These are phyloP conservation scores for Cheiracanthium punctorium DNA, from an alignment of 2,888 invertebrate genomes.

Conservation along the genomic window DNA sequence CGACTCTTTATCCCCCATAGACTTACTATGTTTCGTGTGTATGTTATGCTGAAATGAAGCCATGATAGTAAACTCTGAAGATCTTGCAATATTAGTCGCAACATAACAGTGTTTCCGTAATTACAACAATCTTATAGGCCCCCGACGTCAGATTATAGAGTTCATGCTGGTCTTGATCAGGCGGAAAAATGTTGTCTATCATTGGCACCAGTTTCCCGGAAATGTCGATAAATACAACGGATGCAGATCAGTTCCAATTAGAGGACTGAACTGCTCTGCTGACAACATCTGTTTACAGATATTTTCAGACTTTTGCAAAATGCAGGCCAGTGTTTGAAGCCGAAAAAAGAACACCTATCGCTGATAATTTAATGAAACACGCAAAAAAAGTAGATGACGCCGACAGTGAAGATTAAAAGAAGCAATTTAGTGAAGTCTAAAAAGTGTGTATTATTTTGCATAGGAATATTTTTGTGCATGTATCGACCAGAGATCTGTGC, in stretches of 20 bases:
- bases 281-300: not conserved
- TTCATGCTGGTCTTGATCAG: not conserved
- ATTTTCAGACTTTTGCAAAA: not conserved
- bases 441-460: not conserved
- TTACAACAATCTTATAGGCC: not conserved
- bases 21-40: too few species aligned
- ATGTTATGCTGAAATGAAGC: too few species aligned
- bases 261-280: not conserved
- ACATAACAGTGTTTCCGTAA: not conserved
- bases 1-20: not conserved
- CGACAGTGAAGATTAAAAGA: not conserved
- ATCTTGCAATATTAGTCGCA: not conserved
- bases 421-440: not conserved
- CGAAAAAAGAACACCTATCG: too few species aligned
- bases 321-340: not conserved
- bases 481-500: not conserved
- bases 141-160: not conserved
- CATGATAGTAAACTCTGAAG: too few species aligned
- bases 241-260: slow-evolving; percentile 7
- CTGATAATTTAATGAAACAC: not conserved
- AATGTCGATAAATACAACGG: not conserved
- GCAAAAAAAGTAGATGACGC: not conserved
- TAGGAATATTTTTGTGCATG: not conserved
- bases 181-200: slow-evolving; percentile 4
- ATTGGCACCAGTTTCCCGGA: slow-evolving; percentile 8